Conservation (phyloP, 2,888 invertebrate species). For the Sminthurides aquaticus region DNA sequence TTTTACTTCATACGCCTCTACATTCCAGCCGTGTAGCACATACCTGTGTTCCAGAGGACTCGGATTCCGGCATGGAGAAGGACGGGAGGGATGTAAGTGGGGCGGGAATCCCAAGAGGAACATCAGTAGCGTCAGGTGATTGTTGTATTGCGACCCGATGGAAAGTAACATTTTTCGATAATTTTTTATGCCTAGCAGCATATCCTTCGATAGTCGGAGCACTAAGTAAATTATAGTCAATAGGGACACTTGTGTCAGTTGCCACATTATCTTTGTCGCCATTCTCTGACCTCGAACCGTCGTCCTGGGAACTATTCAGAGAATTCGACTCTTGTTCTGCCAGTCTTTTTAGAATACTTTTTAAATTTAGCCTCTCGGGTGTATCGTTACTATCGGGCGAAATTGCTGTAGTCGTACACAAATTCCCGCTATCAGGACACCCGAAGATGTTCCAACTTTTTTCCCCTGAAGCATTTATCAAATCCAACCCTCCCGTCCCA, state of each 20-base stretch:
- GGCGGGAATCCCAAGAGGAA: background rate
- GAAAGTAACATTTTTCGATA: slow-evolving; percentile 81
- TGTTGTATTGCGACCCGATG: slow-evolving; percentile 64
- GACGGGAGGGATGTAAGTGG: background rate
- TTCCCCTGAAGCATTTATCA: background rate
- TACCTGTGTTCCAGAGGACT: no score
- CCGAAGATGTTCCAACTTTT: background rate
- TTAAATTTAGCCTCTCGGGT: slow-evolving; percentile 67
- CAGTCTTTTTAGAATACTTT: slow-evolving; percentile 75
- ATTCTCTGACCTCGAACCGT: background rate
- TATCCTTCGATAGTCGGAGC: slow-evolving; percentile 82
- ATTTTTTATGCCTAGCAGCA: slow-evolving; percentile 71
- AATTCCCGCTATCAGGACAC: slow-evolving; percentile 3
- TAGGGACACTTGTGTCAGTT: background rate
- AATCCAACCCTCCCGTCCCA: no score
- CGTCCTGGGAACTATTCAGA: slow-evolving; percentile 14
- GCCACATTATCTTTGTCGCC: background rate
- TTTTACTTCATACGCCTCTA: no score
- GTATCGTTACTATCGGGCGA: slow-evolving; percentile 72
- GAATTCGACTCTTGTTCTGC: slow-evolving; percentile 52
- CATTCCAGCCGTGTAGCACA: no score
- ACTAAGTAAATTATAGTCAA: slow-evolving; percentile 60
- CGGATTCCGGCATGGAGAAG: no score
- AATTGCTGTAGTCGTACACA: slow-evolving; percentile 40
- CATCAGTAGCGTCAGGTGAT: slow-evolving; percentile 63